phyloP scores from a whole-genome alignment of 1,140 invertebrate species.

The Homalodisca vitripennis region DNA sequence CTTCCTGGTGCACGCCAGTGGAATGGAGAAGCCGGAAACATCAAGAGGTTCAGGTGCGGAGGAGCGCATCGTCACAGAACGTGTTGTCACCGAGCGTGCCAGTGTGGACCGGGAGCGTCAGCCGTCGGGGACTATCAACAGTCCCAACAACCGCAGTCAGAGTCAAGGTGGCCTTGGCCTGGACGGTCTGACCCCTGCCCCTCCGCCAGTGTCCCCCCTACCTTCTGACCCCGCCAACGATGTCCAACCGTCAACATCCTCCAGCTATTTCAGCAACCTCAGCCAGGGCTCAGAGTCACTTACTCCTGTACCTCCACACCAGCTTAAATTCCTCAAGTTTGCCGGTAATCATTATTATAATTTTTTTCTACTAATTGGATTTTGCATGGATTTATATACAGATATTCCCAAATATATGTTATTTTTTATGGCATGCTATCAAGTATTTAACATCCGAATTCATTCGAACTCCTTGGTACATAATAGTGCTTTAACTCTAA shows the following conservation, averaged over 20 bases:
- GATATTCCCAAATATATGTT: too few relatives aligned
- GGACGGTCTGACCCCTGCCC: conserved; percentile 18
- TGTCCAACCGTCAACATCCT: background rate
- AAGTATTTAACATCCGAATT: too few relatives aligned
- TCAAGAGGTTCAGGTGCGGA: too few relatives aligned
- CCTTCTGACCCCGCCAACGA: conserved; percentile 7
- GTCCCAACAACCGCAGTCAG: background rate
- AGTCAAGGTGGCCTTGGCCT: conserved; percentile 1
- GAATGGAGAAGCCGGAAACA: conserved; percentile 48
- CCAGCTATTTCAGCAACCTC: conserved; percentile 1
- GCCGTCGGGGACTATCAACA: too few relatives aligned
- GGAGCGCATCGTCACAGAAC: background rate
- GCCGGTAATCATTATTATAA: too few relatives aligned
- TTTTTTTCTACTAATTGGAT: too few relatives aligned
- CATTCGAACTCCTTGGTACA: too few relatives aligned
- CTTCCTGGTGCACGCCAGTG: conserved; percentile 77
- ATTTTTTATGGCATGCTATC: too few relatives aligned
- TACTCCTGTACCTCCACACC: conserved; percentile 37
- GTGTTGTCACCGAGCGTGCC: background rate
- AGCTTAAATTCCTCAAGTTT: conserved; percentile 79
- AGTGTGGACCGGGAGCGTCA: background rate
- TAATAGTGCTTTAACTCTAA: too few relatives aligned
- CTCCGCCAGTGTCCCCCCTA: conserved; percentile 29
- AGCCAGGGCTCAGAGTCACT: background rate
- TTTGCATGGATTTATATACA: too few relatives aligned